Conservation (phyloP, 35 echinoderm and acorn worm genomes). For the Anneissia japonica region DNA sequence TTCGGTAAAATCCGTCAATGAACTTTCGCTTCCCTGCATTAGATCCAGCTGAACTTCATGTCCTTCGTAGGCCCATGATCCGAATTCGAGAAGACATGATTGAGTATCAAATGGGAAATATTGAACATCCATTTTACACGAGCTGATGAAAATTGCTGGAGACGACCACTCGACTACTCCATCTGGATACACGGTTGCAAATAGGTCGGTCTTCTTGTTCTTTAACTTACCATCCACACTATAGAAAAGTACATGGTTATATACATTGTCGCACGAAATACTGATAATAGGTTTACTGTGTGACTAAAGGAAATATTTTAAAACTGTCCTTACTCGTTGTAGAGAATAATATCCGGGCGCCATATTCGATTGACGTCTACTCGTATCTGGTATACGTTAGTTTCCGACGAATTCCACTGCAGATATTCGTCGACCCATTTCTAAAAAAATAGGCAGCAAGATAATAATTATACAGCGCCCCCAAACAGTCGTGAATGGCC, state of each 20-base stretch:
- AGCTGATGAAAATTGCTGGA: conserved; percentile 74
- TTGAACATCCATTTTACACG: conserved; percentile 72
- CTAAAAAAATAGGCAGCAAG: not conserved
- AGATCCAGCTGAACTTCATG: conserved; percentile 31
- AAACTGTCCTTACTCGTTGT: not conserved
- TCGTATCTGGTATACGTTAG: not conserved
- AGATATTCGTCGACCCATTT: not conserved
- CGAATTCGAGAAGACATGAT: conserved; percentile 75
- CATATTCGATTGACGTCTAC: not conserved
- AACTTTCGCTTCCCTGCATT: not conserved
- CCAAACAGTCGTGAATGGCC: not conserved
- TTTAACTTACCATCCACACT: conserved; percentile 7
- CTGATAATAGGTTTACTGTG: too few relatives aligned
- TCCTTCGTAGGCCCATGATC: conserved; percentile 93
- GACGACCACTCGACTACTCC: conserved; percentile 81
- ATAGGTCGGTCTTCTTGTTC: not conserved
- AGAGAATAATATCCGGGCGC: not conserved
- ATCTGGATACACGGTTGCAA: not conserved
- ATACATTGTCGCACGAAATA: too few relatives aligned
- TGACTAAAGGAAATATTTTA: too few relatives aligned
- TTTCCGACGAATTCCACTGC: not conserved
- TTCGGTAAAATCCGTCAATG: not conserved
- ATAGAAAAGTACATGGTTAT: too few relatives aligned
- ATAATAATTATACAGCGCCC: not conserved
- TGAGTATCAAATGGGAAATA: conserved; percentile 94